These are phyloP conservation scores for Epinephelus malabaricus DNA, from an alignment of 2,797 vertebrate genomes.

Conservation along the genomic window DNA sequence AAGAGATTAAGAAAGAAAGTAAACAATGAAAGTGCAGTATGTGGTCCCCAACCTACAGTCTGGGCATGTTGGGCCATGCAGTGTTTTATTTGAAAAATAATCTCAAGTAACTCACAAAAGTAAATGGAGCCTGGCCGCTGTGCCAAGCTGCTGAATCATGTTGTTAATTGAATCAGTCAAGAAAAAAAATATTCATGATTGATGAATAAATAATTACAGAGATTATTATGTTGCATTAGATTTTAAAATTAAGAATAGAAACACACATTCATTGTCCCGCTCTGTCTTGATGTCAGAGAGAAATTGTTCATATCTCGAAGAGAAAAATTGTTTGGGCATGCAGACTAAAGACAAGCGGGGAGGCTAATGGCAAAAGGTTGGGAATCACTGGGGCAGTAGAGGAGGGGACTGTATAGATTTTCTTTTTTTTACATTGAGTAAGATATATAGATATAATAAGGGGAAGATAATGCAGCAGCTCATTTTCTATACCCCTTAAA, in stretches of 20 bases:
- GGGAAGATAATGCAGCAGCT: neutral
- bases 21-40: neutral
- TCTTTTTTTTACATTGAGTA: constrained; percentile 31
- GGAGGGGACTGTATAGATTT: constrained; percentile 24
- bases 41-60: constrained; percentile 22
- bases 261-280: neutral
- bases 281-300: constrained; percentile 7
- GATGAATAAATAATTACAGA: constrained; percentile 2
- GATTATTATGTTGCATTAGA: constrained; percentile 7
- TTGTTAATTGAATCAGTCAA: constrained; percentile 3
- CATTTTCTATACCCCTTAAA: constrained; percentile 24
- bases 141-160: constrained; percentile 14
- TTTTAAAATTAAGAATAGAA: constrained; percentile 13
- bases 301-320: constrained; percentile 8
- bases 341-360: neutral
- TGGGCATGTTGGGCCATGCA: neutral
- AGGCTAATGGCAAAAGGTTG: constrained; percentile 9
- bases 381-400: constrained; percentile 9
- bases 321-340: neutral
- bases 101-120: constrained; percentile 24
- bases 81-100: constrained; percentile 18
- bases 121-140: neutral
- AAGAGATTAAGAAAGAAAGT: constrained; percentile 12
- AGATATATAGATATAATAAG: constrained; percentile 10
- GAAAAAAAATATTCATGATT: constrained; percentile 17